Base-by-base conservation (phyloP, 2,113 vertebrate genomes). In the Gyps fulvus region DNA sequence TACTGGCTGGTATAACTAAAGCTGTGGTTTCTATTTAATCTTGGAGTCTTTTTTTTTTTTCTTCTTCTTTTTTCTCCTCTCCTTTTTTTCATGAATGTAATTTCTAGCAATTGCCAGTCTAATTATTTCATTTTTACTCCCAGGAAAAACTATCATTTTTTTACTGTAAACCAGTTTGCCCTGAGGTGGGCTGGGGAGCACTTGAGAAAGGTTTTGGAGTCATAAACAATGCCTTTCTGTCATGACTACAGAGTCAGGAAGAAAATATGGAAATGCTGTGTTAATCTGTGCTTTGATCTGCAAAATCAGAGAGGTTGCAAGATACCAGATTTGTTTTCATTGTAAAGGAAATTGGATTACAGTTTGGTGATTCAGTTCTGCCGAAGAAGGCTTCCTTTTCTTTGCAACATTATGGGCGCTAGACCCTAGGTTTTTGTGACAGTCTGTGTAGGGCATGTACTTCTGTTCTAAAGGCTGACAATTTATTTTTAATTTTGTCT, bases 11-110 rank as follows among this genome's bases (percentile, higher is more conserved):
- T 82, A 11, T n/a, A 52, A 31, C 36, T 38, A 59, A 93, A 90
- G 29, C 19, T 83, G 4, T 40, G 11, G 15, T 23, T 83, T 45
- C 23, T 52, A 10, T 57, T 87, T 27, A 31, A 47, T 76, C 18
- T 18, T 72, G 22, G 26, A 21, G 13, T 13, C 1, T 16, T 14
- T 32, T 8, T 25, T 25, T 23, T 10, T 52, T 12, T n/a, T n/a
- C 3, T 25, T 25, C 29, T 10, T 7, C 2, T 15, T 8, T 17
- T 22, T 23, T 7, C 11, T n/a, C 6, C 2, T 23, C 4, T 57
- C 8, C 16, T 27, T 16, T n/a, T 34, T 58, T 57, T 20, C 27
- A 32, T 13, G 7, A 61, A 31, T 32, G 16, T 34, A 43, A 77
- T 77, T 89, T 77, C 23, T 78, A 40, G 29, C 11, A n/a, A 58